Base-by-base conservation (phyloP, 2,888 invertebrate species). In the Epirrita christyi region DNA sequence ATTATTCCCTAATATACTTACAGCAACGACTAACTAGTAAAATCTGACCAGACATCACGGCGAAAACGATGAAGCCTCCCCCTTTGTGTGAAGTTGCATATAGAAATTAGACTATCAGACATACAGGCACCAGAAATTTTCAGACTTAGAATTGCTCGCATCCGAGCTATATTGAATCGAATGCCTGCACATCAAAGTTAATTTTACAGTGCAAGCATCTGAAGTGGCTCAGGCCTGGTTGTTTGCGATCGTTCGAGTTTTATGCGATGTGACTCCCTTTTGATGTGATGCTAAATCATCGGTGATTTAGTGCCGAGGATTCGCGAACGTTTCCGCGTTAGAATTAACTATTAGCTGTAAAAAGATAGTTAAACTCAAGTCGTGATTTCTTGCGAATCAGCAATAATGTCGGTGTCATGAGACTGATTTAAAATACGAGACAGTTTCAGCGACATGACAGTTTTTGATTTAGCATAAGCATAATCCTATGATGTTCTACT, bases 271-370 rank as follows among this genome's bases (percentile, higher is more conserved):
- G 72, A 71, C 71, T 71, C 73, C 72, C 80, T 78, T 83, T 83
- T 84, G 88, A 86, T 83, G 86, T 81, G 80, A 76, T 70, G 73
- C 70, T 84, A 82, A 80, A 84, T 85, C 83, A 78, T 70, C 58
- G 57, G 63, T 79, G 84, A 86, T 83, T 83, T 85, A 85, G 70
- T 55, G 55, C 68, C 2, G 37, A 61, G 67, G 71, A 74, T 73
- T 69, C 64, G 62, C 64, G 50, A 50, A 67, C 66, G 70, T 78
- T 83, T 83, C 76, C 79, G 74, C 67, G 72, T 73, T 61, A 46
- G 53, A 62, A 64, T 61, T 69, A 62, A 46, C 42, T 50, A 52
- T 51, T 38, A 32, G 40, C 46, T 51, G 45, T 50, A 56, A 56
- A 55, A 43, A 14, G 42, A 43, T 36, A 51, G 43, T 61, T 53